Evolutionary conservation across 2,888 invertebrate species (phyloP), one percentile per base, ranked within the genome.

Genomic region (Abrostola tripartita): DNA sequence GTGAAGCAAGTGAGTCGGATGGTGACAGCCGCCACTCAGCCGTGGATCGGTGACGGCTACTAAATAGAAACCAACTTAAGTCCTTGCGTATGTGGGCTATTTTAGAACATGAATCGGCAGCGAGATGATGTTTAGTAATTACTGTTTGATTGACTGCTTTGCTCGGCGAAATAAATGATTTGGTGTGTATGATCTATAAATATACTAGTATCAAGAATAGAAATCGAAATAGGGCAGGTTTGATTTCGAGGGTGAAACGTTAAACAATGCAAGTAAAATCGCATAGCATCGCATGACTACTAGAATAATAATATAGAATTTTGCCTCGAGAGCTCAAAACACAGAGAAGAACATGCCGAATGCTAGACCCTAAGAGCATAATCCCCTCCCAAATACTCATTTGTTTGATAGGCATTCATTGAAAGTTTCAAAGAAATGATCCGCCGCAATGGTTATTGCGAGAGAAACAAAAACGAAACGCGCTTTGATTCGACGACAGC

Each of bases 11-110:
- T 60, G 65, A 74, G 52, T 64, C 69, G 51, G n/a, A 55, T 72
- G 86, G 71, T 87, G 91, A 89, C 90, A 90, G 81, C 74, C 63
- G 79, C 76, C 77, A 79, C 82, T 86, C 85, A 82, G 51, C 83
- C 80, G 79, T 82, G 71, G 73, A 78, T 69, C 75, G 65, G 65
- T 72, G 83, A 81, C 81, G 76, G 71, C 67, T 77, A 79, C 76
- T 83, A 81, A 83, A 85, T 78, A 77, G 74, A 54, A 68, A 37
- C 64, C 52, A 69, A 65, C 50, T 67, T 78, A 58, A 70, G 69
- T 71, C 68, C 55, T 70, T 74, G 70, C 68, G 71, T 68, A 68
- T 71, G 74, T 63, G 68, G 55, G 68, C 70, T 75, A 76, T 74
- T 75, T 71, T 65, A 60, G 65, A 55, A 72, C 58, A 50, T 42